phyloP scores from a whole-genome alignment of 2,797 vertebrate genomes.

The Okamejei kenojei region DNA sequence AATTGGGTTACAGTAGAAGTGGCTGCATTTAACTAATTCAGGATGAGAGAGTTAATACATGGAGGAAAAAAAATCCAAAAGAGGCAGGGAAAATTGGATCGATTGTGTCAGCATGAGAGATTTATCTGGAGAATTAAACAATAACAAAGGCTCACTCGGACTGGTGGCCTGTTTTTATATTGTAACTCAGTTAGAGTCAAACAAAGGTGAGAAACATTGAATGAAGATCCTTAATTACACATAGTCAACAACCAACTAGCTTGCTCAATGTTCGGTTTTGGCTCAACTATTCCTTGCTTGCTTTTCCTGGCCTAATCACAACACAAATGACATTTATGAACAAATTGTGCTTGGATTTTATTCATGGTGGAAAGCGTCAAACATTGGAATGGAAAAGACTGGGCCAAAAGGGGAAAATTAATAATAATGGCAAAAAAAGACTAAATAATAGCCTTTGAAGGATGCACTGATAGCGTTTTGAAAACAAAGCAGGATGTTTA shows the following conservation, averaged over 20 bases:
- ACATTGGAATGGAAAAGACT: too few relatives aligned
- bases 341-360: background rate
- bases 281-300: background rate
- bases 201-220: background rate
- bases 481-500: background rate
- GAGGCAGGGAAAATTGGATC: background rate
- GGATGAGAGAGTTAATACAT: too few relatives aligned
- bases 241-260: background rate
- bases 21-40: background rate
- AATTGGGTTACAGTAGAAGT: background rate
- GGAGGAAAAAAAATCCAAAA: background rate
- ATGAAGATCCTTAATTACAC: background rate
- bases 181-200: background rate
- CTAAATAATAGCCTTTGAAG: background rate
- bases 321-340: background rate
- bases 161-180: background rate
- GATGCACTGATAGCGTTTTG: background rate
- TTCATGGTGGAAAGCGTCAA: background rate
- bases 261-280: background rate
- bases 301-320: background rate
- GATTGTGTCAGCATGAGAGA: background rate
- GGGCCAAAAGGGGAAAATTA: background rate
- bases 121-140: background rate
- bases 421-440: background rate
- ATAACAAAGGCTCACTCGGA: background rate